These are phyloP conservation scores for Microdon myrmicae DNA, from an alignment of 2,888 invertebrate species.

Conservation along the genomic window DNA sequence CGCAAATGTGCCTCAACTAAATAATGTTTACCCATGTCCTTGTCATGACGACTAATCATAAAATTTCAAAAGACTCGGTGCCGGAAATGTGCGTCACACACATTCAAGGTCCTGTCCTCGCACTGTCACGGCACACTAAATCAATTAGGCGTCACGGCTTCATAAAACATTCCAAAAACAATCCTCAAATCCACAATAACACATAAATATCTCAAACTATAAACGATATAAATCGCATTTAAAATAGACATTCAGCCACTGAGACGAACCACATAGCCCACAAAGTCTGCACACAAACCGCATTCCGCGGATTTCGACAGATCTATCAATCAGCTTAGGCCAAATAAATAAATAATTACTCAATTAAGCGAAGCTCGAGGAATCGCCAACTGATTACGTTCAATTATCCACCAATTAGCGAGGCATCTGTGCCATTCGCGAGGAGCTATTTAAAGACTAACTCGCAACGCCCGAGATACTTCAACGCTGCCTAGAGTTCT, in stretches of 20 bases:
- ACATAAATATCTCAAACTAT: constrained; percentile 31
- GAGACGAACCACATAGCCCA: constrained; percentile 11
- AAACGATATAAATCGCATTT: constrained; percentile 14
- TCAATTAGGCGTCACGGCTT: constrained; percentile 21
- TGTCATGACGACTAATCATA: too few relatives aligned
- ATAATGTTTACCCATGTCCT: too few relatives aligned
- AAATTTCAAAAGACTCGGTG: too few relatives aligned
- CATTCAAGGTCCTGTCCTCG: too few relatives aligned
- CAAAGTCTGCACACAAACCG: constrained; percentile 14
- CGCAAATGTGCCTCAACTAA: too few relatives aligned
- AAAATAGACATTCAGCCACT: constrained; percentile 12
- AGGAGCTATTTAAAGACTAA: too few relatives aligned
- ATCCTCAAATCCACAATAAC: constrained; percentile 2
- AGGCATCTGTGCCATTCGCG: constrained; percentile 44
- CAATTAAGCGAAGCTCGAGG: constrained; percentile 39
- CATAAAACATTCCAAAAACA: constrained; percentile 10
- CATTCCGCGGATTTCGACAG: constrained; percentile 38
- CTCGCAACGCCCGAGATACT: neutral
- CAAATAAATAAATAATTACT: constrained; percentile 50
- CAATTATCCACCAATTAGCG: constrained; percentile 51
- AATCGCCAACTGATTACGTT: constrained; percentile 46
- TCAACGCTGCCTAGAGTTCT: too few relatives aligned
- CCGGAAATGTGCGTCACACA: too few relatives aligned
- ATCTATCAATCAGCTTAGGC: constrained; percentile 46
- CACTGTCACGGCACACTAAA: constrained; percentile 5